A percentile compares a stretch with the other conserved stretches of the same genome.
Conservation (phyloP, 1,140 invertebrate genomes). For the Drosophila orosa region DNA sequence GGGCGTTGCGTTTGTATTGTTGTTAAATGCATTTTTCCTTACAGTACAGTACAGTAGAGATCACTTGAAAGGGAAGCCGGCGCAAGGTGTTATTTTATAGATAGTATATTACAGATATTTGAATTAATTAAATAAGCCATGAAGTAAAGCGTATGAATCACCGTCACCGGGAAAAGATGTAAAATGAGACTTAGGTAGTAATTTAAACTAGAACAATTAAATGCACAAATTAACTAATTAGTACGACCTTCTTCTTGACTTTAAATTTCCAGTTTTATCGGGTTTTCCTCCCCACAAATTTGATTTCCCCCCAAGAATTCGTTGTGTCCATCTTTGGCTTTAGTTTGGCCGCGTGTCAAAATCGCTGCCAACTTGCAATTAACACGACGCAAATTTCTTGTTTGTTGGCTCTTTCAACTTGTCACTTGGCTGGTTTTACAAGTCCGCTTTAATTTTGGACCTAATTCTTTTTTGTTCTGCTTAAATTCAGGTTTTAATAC, state of each 20-base stretch:
- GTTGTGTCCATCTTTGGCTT: conserved; percentile 10
- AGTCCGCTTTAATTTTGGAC: conserved; percentile 13
- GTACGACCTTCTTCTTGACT: conserved; percentile 1
- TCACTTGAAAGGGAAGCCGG: neutral
- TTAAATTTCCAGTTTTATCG: conserved; percentile 21
- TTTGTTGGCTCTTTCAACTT: conserved; percentile 18
- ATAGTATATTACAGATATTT: conserved; percentile 5
- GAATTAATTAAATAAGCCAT: conserved; percentile 22
- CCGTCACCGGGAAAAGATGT: conserved; percentile 30
- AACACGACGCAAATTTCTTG: conserved; percentile 49
- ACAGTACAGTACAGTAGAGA: conserved; percentile 22
- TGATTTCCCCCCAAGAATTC: conserved; percentile 7
- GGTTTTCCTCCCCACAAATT: conserved; percentile 2
- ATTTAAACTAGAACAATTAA: neutral
- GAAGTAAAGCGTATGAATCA: conserved; percentile 19
- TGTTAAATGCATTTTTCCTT: conserved; percentile 50
- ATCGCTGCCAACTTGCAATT: conserved; percentile 44
- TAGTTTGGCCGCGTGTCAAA: conserved; percentile 17
- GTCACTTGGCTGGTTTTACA: conserved; percentile 50
- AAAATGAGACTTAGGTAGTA: conserved; percentile 17
- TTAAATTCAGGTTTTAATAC: conserved; percentile 9
- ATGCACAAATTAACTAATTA: neutral
- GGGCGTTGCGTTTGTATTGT: conserved; percentile 42
- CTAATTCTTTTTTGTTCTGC: neutral
- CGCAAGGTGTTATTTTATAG: conserved; percentile 10